phyloP scores from a whole-genome alignment of 2,888 invertebrate species.

The Drosophila mimica region DNA sequence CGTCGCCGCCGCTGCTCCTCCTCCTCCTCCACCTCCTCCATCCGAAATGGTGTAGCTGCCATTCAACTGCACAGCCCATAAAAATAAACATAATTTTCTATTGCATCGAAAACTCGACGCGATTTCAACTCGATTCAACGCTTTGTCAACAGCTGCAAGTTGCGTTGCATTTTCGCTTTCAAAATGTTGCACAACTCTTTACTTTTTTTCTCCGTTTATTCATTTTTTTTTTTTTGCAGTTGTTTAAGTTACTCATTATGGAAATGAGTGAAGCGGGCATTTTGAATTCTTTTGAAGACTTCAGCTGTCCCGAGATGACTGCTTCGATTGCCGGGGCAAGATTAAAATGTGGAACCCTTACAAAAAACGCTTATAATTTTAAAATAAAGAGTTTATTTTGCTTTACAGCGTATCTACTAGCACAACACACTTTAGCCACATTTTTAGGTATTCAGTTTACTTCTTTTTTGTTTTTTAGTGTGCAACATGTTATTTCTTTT shows the following conservation, averaged over 20 bases:
- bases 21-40: not conserved
- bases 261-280: conserved; percentile 8
- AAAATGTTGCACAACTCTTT: conserved; percentile 52
- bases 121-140: conserved; percentile 42
- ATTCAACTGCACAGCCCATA: conserved; percentile 34
- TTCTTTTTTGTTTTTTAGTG: conserved; percentile 15
- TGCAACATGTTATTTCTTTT: conserved; percentile 36
- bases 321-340: not conserved
- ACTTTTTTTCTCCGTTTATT: not conserved
- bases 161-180: conserved; percentile 61
- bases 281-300: not conserved
- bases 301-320: not conserved
- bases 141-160: conserved; percentile 64
- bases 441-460: conserved; percentile 14
- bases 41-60: not conserved
- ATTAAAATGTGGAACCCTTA: not conserved
- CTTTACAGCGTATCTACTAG: conserved; percentile 20
- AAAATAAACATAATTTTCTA: conserved; percentile 69
- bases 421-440: not conserved
- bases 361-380: not conserved
- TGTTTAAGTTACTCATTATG: conserved; percentile 36
- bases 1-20: not conserved
- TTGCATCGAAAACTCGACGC: conserved; percentile 46
- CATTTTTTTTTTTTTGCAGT: conserved; percentile 33
- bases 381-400: not conserved